Base-by-base conservation (phyloP, 1,140 invertebrate species). In the Hycleus phaleratus region DNA sequence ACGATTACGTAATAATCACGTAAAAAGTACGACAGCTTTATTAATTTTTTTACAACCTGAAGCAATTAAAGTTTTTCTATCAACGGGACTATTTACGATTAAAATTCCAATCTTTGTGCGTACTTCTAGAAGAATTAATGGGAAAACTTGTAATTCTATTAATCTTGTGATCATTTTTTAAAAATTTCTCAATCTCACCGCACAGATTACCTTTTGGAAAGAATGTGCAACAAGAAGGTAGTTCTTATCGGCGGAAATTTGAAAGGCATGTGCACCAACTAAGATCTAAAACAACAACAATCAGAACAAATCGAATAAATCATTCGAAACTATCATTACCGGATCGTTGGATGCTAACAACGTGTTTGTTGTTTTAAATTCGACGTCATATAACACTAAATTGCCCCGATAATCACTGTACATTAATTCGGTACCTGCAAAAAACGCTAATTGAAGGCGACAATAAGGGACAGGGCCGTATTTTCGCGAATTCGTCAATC, bases 221-320 rank as follows among this genome's bases (percentile, higher is more conserved):
- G 71, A 71, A 58, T 76, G 74, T 45, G 73, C 75, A 47, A 80
- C 63, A 7, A 81, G 64, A 38, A 80, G 64, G 65, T 74, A 81
- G 54, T 77, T 73, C 46, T 71, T 69, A 65, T 81, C 78, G 1
- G 78, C 72, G 8, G 79, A 81, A 7, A 81, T 50, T 61, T 69
- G 56, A 56, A 65, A 71, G 43, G 72, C 67, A 56, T 69, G 72
- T 4, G 71, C 67, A 47, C 49, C 60, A 26, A 32, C 11, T 12
- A 70, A 57, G 25, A 73, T 56, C 69, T 73, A 61, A 32, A 68
- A 69, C 64, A 68, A 48, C 47, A 59, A 58, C 18, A 54, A 57
- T 9, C 12, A 48, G 11, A 38, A 24, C 7, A 10, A 58, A 58
- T 26, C 50, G 24, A 26, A 26, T 11, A 49, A 48, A 56, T 25